Base-by-base conservation (phyloP, 2,888 invertebrate genomes). In the Cryptosula pallasiana region DNA sequence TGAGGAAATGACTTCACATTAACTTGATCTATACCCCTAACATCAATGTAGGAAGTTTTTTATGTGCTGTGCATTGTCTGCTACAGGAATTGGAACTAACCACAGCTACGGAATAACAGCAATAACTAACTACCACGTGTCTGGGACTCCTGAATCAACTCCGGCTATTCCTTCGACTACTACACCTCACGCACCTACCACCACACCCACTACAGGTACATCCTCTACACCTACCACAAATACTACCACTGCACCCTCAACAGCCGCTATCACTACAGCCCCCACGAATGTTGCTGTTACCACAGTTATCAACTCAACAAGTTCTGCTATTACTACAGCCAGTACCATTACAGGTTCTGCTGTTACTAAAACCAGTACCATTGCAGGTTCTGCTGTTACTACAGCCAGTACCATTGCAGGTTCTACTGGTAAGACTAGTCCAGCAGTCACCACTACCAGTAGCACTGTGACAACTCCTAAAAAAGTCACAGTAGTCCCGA, bases 111-210 rank as follows among this genome's bases (percentile, higher is more conserved):
- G 63, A 9, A 34, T 63, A 13, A 9, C 9, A 32, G 25, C 63
- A 27, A 63, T 63, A 63, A 27, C 32, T 13, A 32, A 32, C 32
- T 63, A 63, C 32, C 25, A 23, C 9, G 3, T 13, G 13, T 63
- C 63, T 13, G 63, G 63, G 32, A 63, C 32, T 13, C 32, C 32
- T 13, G 29, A 58, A 45, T 35, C 34, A 27, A 32, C 54, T 5
- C 55, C 54, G 3, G 2, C n/a, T 16, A 9, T 69, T 45, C 20
- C 45, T 13, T 20, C 72, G 20, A 69, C 72, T 23, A 70, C 55
- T 69, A 27, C 25, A 20, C 23, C 69, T 27, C 5, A 5, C 25
- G n/a, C 57, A 57, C 5, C n/a, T 23, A 25, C n/a, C n/a, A 25
- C n/a, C n/a, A 57, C 16, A 13, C 57, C 57, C 25, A 25, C 34